Conservation (phyloP, 2,888 invertebrate genomes). For the Chamaedrilus cognettii region DNA sequence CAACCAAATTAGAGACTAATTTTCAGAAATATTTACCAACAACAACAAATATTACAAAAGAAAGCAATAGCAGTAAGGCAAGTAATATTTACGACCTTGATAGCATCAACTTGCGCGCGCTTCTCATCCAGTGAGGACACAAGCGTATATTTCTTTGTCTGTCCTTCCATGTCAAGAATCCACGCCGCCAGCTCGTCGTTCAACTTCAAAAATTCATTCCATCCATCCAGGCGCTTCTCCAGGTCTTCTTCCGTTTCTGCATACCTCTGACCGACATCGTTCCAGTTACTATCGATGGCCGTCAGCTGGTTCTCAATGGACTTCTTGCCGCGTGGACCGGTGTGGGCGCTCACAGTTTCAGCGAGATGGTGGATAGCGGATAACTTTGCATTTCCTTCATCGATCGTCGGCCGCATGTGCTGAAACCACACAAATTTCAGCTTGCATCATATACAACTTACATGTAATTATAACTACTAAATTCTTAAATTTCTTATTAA, state of each 20-base stretch:
- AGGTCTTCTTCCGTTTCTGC: constrained; percentile 64
- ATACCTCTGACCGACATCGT: constrained; percentile 54
- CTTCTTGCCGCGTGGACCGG: constrained; percentile 90
- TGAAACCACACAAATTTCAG: constrained; percentile 36
- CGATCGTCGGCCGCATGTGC: constrained; percentile 45
- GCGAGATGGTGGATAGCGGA: constrained; percentile 80
- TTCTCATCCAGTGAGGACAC: constrained; percentile 82
- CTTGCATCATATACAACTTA: too few relatives aligned
- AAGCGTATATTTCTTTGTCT: constrained; percentile 83
- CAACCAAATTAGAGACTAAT: too few relatives aligned
- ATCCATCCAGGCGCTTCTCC: constrained; percentile 74
- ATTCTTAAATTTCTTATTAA: too few relatives aligned
- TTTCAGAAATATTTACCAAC: too few relatives aligned
- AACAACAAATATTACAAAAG: too few relatives aligned
- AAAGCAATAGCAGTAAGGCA: too few relatives aligned
- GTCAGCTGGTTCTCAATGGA: constrained; percentile 82
- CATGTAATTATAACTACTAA: too few relatives aligned
- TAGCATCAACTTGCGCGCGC: constrained; percentile 62
- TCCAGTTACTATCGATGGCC: constrained; percentile 81
- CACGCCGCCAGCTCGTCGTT: constrained; percentile 81
- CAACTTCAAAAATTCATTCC: constrained; percentile 84
- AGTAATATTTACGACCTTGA: too few relatives aligned
- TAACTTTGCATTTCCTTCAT: constrained; percentile 66
- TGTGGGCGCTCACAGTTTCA: constrained; percentile 87
- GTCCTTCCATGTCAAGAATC: constrained; percentile 81